A percentile compares a stretch with the other conserved stretches of the same genome.
Conservation (phyloP, 2,113 vertebrate species). For the Thymallus thymallus region DNA sequence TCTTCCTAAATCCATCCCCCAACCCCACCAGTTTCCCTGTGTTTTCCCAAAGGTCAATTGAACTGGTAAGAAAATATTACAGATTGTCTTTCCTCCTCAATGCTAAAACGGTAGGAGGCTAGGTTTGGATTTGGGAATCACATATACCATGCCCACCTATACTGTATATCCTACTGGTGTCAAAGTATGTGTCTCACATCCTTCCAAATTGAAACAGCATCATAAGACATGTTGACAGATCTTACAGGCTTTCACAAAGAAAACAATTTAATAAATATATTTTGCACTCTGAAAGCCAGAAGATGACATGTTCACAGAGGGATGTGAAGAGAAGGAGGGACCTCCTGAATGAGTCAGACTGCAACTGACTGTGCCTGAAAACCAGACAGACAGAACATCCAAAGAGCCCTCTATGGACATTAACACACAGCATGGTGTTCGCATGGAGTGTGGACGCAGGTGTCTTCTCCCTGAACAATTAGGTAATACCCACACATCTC, state of each 20-base stretch:
- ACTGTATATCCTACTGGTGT: not conserved
- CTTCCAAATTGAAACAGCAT: not conserved
- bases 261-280: not conserved
- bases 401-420: not conserved
- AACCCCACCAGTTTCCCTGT: not conserved
- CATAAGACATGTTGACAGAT: not conserved
- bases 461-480: not conserved
- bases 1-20: not conserved
- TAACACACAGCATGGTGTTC: not conserved
- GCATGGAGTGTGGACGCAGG: not conserved
- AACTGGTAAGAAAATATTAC: not conserved
- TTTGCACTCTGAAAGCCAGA: not conserved
- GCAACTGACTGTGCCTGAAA: not conserved
- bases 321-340: constrained; percentile 4
- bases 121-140: too few relatives aligned
- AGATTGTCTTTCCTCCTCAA: too few relatives aligned
- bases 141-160: too few relatives aligned
- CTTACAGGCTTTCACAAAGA: not conserved
- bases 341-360: not conserved
- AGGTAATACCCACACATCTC: not conserved
- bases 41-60: not conserved
- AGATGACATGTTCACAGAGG: constrained; percentile 6
- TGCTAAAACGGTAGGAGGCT: too few relatives aligned
- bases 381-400: not conserved
- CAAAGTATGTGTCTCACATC: not conserved